phyloP scores from a whole-genome alignment of 2,113 vertebrate species.

The Camelus dromedarius region DNA sequence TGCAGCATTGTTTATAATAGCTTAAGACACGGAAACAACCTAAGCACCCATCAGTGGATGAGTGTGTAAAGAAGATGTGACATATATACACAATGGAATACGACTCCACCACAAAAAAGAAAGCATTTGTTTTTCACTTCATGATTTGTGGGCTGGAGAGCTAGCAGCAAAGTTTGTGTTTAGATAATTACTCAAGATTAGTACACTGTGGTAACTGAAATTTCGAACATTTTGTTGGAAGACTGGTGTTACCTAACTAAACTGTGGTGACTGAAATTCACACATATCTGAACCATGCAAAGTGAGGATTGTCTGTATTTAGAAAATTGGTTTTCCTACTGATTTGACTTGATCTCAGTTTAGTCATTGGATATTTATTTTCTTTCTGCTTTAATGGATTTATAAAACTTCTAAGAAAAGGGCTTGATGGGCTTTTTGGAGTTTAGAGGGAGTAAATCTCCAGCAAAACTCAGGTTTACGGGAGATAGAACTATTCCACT shows the following conservation, averaged over 20 bases:
- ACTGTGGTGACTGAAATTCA: background rate
- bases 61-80: background rate
- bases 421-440: background rate
- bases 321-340: background rate
- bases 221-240: background rate
- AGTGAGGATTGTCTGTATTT: background rate
- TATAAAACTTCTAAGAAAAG: background rate
- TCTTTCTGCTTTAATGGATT: slow-evolving; percentile 1
- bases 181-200: background rate
- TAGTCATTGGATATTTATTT: background rate
- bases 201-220: background rate
- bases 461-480: background rate
- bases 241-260: background rate
- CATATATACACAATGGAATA: background rate
- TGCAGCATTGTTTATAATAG: background rate
- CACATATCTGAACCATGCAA: background rate
- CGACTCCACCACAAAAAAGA: background rate
- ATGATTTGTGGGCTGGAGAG: background rate
- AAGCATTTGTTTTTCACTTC: background rate
- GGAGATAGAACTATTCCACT: background rate
- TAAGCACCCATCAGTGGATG: background rate
- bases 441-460: background rate
- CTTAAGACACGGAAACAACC: background rate
- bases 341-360: background rate
- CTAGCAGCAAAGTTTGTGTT: background rate